phyloP scores from a whole-genome alignment of 2,113 vertebrate species.

The Pyrgilauda ruficollis region DNA sequence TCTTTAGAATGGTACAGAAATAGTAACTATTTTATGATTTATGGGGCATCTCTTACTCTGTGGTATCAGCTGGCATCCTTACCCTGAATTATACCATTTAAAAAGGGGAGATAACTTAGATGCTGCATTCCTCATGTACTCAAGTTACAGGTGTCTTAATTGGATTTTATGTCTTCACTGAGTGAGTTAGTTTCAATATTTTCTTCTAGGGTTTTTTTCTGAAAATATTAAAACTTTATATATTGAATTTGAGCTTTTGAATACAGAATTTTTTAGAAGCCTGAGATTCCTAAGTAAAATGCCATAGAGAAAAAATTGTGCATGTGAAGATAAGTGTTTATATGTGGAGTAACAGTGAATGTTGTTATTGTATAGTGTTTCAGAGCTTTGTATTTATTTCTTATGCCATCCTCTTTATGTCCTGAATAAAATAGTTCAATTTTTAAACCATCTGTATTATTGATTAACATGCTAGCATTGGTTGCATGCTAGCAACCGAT shows the following conservation, averaged over 20 bases:
- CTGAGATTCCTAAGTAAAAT: neutral
- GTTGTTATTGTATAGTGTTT: neutral
- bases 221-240: neutral
- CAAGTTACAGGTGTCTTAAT: neutral
- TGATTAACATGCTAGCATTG: neutral
- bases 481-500: neutral
- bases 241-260: neutral
- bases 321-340: neutral
- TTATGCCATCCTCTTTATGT: neutral
- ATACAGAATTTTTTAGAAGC: neutral
- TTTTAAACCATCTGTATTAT: neutral
- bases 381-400: neutral
- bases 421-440: neutral
- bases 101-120: neutral
- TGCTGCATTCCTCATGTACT: neutral
- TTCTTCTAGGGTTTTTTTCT: neutral
- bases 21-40: neutral
- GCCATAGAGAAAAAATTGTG: neutral
- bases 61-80: neutral
- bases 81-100: neutral
- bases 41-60: neutral
- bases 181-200: neutral
- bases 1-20: constrained; percentile 23
- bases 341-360: neutral
- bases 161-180: neutral